Evolutionary conservation across 2,113 vertebrate species (phyloP).

Genomic region (Corythoichthys intestinalis): DNA sequence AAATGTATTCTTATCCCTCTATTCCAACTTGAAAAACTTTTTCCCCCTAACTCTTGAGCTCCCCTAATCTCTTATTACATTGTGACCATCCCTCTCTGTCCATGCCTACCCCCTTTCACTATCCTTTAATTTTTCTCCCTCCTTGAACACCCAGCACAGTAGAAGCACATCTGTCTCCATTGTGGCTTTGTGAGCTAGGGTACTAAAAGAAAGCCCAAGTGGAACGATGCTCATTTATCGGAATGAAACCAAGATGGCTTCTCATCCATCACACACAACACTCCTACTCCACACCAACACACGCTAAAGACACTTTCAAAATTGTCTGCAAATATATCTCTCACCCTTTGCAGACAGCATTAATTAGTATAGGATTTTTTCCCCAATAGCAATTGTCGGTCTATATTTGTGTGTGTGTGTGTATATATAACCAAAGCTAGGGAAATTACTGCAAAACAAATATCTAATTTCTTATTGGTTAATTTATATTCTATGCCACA

Average conservation of each 20-base stretch:
- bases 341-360: not conserved
- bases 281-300: conserved; percentile 42
- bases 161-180: conserved; percentile 64
- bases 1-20: conserved; percentile 4
- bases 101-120: conserved; percentile 12
- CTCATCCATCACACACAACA: conserved; percentile 68
- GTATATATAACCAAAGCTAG: not conserved
- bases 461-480: conserved; percentile 10
- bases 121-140: conserved; percentile 37
- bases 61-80: conserved; percentile 10
- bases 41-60: not conserved
- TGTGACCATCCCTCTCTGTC: conserved; percentile 4
- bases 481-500: conserved; percentile 16
- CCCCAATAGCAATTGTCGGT: not conserved
- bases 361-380: too few species aligned
- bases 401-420: too few species aligned
- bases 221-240: conserved; percentile 72
- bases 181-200: conserved; percentile 33
- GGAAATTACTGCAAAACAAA: conserved; percentile 1
- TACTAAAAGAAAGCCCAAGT: conserved; percentile 64
- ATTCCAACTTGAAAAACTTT: not conserved
- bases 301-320: conserved; percentile 1
- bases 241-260: conserved; percentile 62
- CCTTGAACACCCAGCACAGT: conserved; percentile 36
- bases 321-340: not conserved